Base-by-base conservation (phyloP, 2,888 invertebrate species). In the Malacosoma neustria region DNA sequence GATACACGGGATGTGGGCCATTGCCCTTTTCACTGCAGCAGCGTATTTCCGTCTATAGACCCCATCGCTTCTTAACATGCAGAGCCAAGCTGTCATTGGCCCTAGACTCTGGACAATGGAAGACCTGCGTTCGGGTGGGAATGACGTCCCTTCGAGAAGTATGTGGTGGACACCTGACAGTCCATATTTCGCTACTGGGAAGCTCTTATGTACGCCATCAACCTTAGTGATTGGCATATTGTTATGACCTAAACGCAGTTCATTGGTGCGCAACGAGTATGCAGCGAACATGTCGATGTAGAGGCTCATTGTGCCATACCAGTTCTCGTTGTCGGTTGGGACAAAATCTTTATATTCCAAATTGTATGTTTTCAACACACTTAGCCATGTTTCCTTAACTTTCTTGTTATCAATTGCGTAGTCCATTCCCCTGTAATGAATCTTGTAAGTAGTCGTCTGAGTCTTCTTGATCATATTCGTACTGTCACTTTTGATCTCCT, bases 111-210 rank as follows among this genome's bases (percentile, higher is more conserved):
- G 49, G 0, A 45, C 45, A 0, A 50, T 47, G 0, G 44, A 45
- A 0, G 47, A 48, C 2, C 50, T 39, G 6, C 45, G 37, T 6
- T 54, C 54, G 0, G 49, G 54, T 2, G 52, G 52, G 13, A 54
- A 56, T 0, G 45, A 42, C 0, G 40, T 34, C 0, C 48, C 56
- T 15, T 51, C 51, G 0, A 54, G 11, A 0, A 57, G 15, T 0
- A 55, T 38, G 6, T 55, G 55, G 7, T 55, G 55, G 0, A 53
- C 52, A 0, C 53, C 56, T 4, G 48, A 44, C 0, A 57, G 4
- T 0, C 56, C 53, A 13, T 57, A 56, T 38, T 49, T 56, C 3
- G 46, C 39, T 0, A 49, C 49, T 0, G 46, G 53, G 11, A 53
- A 50, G 4, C 44, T 45, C 4, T 41, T 51, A n/a, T 51, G 48